Evolutionary conservation across 2,888 invertebrate species (phyloP).

Genomic region (Zeuzera pyrina): DNA sequence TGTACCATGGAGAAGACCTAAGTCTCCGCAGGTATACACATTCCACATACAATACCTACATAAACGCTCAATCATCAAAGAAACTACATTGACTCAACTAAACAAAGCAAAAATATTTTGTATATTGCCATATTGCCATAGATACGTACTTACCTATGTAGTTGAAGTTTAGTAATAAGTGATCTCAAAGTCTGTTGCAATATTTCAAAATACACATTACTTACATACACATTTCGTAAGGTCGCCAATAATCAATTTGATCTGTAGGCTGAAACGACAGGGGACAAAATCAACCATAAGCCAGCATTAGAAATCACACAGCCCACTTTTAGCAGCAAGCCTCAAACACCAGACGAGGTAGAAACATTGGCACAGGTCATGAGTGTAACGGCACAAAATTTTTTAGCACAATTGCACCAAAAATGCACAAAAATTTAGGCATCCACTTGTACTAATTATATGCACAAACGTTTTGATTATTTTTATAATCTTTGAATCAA

Average conservation of each 20-base stretch:
- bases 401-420: neutral
- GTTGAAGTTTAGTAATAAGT: too few species aligned
- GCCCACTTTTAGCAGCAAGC: conserved; percentile 47
- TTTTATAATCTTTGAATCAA: too few species aligned
- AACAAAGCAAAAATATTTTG: neutral
- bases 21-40: conserved; percentile 49
- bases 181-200: too few species aligned
- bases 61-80: neutral
- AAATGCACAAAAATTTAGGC: conserved; percentile 1
- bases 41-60: neutral
- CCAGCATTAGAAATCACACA: conserved; percentile 52
- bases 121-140: neutral
- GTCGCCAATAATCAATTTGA: conserved; percentile 56
- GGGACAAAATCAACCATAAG: conserved; percentile 42
- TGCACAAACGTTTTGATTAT: too few species aligned
- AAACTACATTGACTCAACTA: neutral
- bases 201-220: neutral
- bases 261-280: conserved; percentile 59
- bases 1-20: conserved; percentile 51
- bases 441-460: conserved; percentile 3
- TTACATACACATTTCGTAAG: conserved; percentile 27
- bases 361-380: conserved; percentile 30
- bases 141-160: neutral
- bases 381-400: neutral
- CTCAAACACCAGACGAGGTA: conserved; percentile 57